These are phyloP conservation scores for Cheilosia vulpina DNA, from an alignment of 2,888 invertebrate species.

Conservation along the genomic window DNA sequence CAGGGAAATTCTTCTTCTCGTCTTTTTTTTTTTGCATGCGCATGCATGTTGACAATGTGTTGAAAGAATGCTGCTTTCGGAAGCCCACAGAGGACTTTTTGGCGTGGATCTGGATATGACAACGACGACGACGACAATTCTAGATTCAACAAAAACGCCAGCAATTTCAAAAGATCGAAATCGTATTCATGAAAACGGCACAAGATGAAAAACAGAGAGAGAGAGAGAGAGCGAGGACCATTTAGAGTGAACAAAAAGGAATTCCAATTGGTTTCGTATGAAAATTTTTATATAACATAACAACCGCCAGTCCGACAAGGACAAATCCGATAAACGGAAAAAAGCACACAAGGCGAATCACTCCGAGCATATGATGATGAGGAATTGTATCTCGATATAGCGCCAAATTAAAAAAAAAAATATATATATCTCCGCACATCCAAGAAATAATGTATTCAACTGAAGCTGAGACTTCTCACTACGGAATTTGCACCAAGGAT, in stretches of 20 bases:
- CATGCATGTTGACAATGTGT: slow-evolving; percentile 67
- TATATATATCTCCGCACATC: not conserved
- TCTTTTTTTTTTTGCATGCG: slow-evolving; percentile 63
- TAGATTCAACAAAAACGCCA: slow-evolving; percentile 24
- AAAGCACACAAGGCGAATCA: slow-evolving; percentile 11
- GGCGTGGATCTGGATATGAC: slow-evolving; percentile 57
- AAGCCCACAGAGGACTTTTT: slow-evolving; percentile 28
- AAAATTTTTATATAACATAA: slow-evolving; percentile 52
- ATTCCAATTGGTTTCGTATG: slow-evolving; percentile 66
- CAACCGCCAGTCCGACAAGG: slow-evolving; percentile 52
- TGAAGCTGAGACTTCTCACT: slow-evolving; percentile 64
- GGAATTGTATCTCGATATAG: slow-evolving; percentile 70
- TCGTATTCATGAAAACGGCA: slow-evolving; percentile 66
- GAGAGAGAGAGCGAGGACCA: slow-evolving; percentile 20
- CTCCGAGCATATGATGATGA: slow-evolving; percentile 61
- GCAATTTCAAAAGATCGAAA: slow-evolving; percentile 67
- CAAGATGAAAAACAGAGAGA: not conserved
- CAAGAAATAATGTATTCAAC: slow-evolving; percentile 62
- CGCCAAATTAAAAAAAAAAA: slow-evolving; percentile 64
- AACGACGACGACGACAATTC: slow-evolving; percentile 21
- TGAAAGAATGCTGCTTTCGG: slow-evolving; percentile 67
- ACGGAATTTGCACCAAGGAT: slow-evolving; percentile 62
- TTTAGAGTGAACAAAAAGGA: slow-evolving; percentile 47
- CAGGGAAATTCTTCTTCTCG: slow-evolving; percentile 35
- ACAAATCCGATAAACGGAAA: slow-evolving; percentile 34